phyloP scores from a whole-genome alignment of 2,888 invertebrate genomes.

The Drosophila monieri region DNA sequence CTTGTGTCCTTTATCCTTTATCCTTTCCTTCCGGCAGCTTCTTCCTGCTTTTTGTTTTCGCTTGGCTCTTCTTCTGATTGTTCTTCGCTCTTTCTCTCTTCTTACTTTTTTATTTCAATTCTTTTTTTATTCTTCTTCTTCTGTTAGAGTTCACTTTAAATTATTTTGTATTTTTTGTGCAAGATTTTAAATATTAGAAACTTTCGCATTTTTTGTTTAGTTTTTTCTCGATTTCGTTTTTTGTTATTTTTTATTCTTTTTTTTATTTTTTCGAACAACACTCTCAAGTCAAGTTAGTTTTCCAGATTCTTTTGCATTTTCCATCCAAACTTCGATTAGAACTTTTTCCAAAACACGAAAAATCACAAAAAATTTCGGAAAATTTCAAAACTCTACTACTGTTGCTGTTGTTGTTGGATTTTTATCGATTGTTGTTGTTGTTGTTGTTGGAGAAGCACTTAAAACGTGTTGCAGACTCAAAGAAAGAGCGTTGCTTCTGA shows the following conservation, averaged over 20 bases:
- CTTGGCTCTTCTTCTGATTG: constrained; percentile 23
- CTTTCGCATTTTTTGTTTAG: constrained; percentile 65
- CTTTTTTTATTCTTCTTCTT: constrained; percentile 41
- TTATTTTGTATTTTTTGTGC: constrained; percentile 75
- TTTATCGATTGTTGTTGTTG: constrained; percentile 38
- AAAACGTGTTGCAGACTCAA: constrained; percentile 78
- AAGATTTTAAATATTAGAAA: constrained; percentile 72
- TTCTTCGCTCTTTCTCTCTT: constrained; percentile 31
- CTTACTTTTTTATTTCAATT: constrained; percentile 14
- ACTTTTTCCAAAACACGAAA: constrained; percentile 71
- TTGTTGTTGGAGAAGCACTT: constrained; percentile 72
- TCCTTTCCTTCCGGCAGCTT: constrained; percentile 27
- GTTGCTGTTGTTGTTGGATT: constrained; percentile 12
- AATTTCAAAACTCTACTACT: constrained; percentile 8
- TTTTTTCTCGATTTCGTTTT: constrained; percentile 31
- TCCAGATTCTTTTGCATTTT: constrained; percentile 65
- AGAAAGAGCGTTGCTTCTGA: constrained; percentile 55
- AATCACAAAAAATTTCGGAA: constrained; percentile 27
- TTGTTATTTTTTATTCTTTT: neutral
- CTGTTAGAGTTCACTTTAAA: constrained; percentile 60
- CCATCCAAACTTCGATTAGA: constrained; percentile 54
- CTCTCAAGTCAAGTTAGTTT: constrained; percentile 48
- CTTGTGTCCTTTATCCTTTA: constrained; percentile 26
- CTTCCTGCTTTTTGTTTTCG: constrained; percentile 38
- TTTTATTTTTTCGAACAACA: constrained; percentile 39